phyloP scores from a whole-genome alignment of 2,797 vertebrate genomes.

The Propithecus deckenii region DNA sequence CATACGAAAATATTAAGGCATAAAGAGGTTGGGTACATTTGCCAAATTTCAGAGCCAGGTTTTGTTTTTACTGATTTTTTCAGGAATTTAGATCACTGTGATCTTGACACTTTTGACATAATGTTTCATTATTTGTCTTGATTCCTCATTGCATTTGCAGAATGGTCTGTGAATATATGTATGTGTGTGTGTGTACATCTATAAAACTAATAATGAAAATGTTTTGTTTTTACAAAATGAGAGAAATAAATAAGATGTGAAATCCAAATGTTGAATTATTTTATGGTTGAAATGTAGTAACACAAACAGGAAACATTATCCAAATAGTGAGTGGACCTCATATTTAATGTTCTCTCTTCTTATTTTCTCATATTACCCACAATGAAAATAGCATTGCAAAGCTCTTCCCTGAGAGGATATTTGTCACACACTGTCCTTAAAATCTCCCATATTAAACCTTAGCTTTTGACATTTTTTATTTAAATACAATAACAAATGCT shows the following conservation, averaged over 20 bases:
- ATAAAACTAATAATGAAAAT: background rate
- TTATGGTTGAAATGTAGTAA: constrained; percentile 35
- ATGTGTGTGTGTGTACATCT: background rate
- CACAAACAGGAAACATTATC: constrained; percentile 53
- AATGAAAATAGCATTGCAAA: constrained; percentile 26
- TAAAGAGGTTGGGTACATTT: background rate
- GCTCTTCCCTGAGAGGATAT: background rate
- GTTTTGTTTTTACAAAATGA: constrained; percentile 12
- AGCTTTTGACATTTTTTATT: background rate
- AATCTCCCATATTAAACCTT: background rate
- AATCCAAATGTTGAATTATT: constrained; percentile 38
- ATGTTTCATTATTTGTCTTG: background rate
- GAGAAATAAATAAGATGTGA: constrained; percentile 20
- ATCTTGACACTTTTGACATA: background rate
- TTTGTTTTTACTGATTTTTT: background rate
- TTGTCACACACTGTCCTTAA: constrained; percentile 40
- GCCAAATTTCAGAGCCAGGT: background rate
- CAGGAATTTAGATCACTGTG: background rate
- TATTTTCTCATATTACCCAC: constrained; percentile 54
- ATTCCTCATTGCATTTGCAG: background rate
- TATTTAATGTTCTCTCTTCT: constrained; percentile 45
- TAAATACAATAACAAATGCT: background rate
- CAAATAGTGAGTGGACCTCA: constrained; percentile 27
- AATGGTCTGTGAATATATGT: background rate
- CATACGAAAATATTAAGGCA: background rate